Conservation (phyloP, 2,888 invertebrate genomes). For the Hipparchia sbordonii region DNA sequence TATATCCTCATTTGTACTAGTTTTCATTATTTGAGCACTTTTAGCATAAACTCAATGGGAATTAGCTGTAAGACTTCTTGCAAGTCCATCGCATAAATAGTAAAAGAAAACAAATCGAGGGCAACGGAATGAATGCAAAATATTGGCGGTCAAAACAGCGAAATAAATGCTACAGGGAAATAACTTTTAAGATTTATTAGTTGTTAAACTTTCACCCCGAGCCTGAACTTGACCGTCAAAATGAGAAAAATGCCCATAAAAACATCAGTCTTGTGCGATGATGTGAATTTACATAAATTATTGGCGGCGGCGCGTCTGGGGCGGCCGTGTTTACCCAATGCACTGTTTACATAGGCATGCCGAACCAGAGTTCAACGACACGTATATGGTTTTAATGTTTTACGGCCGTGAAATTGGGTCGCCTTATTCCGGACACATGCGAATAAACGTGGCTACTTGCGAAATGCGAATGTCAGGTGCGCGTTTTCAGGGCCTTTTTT, state of each 20-base stretch:
- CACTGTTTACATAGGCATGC: slow-evolving; percentile 75
- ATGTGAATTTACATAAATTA: slow-evolving; percentile 81
- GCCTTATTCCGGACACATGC: slow-evolving; percentile 66
- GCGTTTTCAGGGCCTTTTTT: neutral
- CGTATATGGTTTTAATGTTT: slow-evolving; percentile 65
- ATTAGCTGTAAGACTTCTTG: neutral
- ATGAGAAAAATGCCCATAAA: slow-evolving; percentile 72
- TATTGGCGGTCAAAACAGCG: neutral
- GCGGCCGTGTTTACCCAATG: slow-evolving; percentile 63
- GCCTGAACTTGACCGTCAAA: slow-evolving; percentile 80
- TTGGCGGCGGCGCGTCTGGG: slow-evolving; percentile 72
- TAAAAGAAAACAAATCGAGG: neutral
- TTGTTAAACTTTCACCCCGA: slow-evolving; percentile 67
- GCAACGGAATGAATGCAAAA: neutral
- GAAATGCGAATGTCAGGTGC: slow-evolving; percentile 23
- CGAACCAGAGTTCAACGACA: slow-evolving; percentile 75
- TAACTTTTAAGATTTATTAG: slow-evolving; percentile 51
- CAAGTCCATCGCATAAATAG: neutral
- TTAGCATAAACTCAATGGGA: neutral
- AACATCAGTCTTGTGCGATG: slow-evolving; percentile 77
- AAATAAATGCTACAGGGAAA: slow-evolving; percentile 16
- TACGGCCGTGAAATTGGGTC: slow-evolving; percentile 80
- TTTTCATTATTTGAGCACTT: no score
- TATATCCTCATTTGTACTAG: no score
- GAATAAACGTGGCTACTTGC: slow-evolving; percentile 53